Percentiles rank a stretch among this genome's conserved stretches.
Conservation (phyloP, 2,797 vertebrate species). For the Leptodactylus fallax region DNA sequence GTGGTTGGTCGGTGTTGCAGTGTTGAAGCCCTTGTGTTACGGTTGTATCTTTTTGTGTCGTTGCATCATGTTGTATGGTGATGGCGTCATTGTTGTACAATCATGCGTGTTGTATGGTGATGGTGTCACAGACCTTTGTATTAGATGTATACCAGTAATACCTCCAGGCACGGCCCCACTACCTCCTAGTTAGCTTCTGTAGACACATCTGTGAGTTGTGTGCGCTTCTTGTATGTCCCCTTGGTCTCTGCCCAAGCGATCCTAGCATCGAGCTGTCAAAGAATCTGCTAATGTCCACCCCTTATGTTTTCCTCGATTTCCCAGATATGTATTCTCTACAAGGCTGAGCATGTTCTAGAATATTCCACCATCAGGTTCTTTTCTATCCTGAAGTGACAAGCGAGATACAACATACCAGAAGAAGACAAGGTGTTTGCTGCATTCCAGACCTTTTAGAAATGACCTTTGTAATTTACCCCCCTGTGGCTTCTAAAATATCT, state of each 20-base stretch:
- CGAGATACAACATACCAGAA: background rate
- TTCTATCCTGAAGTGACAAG: background rate
- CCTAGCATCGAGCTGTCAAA: background rate
- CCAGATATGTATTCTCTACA: background rate
- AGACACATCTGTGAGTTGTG: too few relatives aligned
- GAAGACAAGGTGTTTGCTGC: background rate
- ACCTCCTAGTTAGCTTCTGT: background rate
- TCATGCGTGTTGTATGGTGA: too few relatives aligned
- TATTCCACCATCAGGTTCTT: background rate
- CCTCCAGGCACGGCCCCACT: too few relatives aligned
- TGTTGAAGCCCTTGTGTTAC: too few relatives aligned
- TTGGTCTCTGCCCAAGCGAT: background rate
- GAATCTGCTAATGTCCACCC: background rate
- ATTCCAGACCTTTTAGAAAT: background rate
- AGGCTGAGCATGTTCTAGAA: background rate
- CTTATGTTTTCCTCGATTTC: background rate
- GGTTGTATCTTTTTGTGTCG: too few relatives aligned
- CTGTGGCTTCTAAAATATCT: background rate
- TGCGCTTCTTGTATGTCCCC: background rate
- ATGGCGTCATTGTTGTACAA: too few relatives aligned
- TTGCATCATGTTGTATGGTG: too few relatives aligned
- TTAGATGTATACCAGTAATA: too few relatives aligned
- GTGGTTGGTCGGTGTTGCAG: too few relatives aligned
- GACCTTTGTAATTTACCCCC: background rate
- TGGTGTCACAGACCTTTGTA: too few relatives aligned